phyloP scores from a whole-genome alignment of 2,888 invertebrate species.

The Drosophila incognita region DNA sequence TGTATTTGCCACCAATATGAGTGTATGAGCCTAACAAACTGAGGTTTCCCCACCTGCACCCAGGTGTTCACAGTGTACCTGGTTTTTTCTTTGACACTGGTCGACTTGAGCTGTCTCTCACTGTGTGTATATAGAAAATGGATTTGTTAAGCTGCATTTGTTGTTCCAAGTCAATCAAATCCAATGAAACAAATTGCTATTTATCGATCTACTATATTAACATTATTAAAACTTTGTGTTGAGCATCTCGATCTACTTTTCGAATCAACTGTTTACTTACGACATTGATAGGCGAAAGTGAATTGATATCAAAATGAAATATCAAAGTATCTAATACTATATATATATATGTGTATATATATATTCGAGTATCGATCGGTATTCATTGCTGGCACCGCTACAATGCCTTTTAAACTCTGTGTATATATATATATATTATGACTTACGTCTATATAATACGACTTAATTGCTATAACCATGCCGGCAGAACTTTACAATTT shows the following conservation, averaged over 20 bases:
- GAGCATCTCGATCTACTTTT: not conserved
- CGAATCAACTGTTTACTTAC: not conserved
- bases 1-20: no score
- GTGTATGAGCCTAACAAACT: no score
- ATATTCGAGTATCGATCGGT: not conserved
- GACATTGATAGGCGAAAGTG: not conserved
- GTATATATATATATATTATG: conserved; percentile 12
- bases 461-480: conserved; percentile 48
- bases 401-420: conserved; percentile 26
- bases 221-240: conserved; percentile 3
- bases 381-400: conserved; percentile 11
- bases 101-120: no score
- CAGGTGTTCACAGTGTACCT: no score
- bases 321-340: not conserved
- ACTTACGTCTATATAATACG: conserved; percentile 18
- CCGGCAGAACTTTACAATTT: conserved; percentile 66
- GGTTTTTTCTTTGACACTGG: no score
- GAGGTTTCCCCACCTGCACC: no score
- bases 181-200: not conserved
- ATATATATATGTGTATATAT: not conserved
- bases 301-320: not conserved
- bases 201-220: not conserved
- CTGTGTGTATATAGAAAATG: not conserved
- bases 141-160: no score
- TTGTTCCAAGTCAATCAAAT: not conserved